These are phyloP conservation scores for Megalurothrips usitatus DNA, from an alignment of 2,888 invertebrate genomes.

Conservation along the genomic window DNA sequence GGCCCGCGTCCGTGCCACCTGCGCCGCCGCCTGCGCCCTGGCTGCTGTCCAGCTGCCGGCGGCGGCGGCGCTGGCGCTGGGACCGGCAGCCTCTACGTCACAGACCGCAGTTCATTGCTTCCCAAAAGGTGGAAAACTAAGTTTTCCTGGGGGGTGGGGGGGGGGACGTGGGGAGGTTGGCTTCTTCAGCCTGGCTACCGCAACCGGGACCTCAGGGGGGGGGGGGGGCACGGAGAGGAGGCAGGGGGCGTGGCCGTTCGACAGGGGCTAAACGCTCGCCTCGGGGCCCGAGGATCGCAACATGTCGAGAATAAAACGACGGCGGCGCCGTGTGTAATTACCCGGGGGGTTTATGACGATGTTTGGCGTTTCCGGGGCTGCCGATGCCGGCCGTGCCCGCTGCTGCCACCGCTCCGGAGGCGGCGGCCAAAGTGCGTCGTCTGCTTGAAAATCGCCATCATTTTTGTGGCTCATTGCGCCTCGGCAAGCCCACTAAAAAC, in stretches of 20 bases:
- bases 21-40: not conserved
- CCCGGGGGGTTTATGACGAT: too few relatives aligned
- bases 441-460: not conserved
- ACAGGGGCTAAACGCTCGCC: too few relatives aligned
- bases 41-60: not conserved
- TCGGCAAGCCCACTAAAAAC: not conserved
- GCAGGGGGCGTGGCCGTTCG: too few relatives aligned
- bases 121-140: slow-evolving; percentile 18
- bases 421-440: not conserved
- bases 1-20: too few relatives aligned
- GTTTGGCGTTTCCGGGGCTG: too few relatives aligned
- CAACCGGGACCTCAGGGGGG: too few relatives aligned
- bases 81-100: not conserved
- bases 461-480: not conserved
- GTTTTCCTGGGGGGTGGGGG: not conserved
- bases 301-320: too few relatives aligned
- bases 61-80: not conserved
- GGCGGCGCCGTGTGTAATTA: too few relatives aligned
- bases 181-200: not conserved
- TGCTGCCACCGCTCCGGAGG: not conserved
- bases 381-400: too few relatives aligned
- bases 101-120: not conserved
- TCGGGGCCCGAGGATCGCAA: too few relatives aligned
- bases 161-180: not conserved
- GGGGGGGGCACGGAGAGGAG: too few relatives aligned